A percentile compares a stretch with the other conserved stretches of the same genome.
These are phyloP conservation scores for Danaus plexippus DNA, from an alignment of 1,140 invertebrate genomes.

Conservation along the genomic window DNA sequence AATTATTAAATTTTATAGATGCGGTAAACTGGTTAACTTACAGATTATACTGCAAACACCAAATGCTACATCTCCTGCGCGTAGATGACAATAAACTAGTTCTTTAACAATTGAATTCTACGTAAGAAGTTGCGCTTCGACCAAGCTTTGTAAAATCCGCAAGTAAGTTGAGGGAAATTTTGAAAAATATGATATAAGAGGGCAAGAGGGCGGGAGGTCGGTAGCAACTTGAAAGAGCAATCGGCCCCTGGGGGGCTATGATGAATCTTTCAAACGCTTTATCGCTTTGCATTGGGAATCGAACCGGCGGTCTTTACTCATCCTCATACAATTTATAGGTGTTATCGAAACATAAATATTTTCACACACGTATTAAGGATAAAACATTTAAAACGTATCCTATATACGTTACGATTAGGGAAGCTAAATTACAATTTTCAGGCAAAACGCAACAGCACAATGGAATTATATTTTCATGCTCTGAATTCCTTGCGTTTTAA, in stretches of 20 bases:
- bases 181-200: constrained; percentile 56
- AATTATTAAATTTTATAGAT: too few relatives aligned
- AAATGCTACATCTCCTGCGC: too few relatives aligned
- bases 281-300: constrained; percentile 58
- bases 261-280: constrained; percentile 65
- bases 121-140: constrained; percentile 30
- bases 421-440: too few relatives aligned
- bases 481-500: constrained; percentile 1
- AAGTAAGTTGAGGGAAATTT: constrained; percentile 47
- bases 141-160: constrained; percentile 31
- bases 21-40: too few relatives aligned
- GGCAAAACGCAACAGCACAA: too few relatives aligned
- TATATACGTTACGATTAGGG: too few relatives aligned
- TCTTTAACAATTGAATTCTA: constrained; percentile 33
- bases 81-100: too few relatives aligned
- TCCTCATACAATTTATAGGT: constrained; percentile 21
- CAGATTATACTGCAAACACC: too few relatives aligned
- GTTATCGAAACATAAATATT: constrained; percentile 18
- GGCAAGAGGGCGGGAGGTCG: constrained; percentile 39
- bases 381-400: not conserved
- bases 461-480: too few relatives aligned
- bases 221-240: constrained; percentile 56
- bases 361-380: constrained; percentile 8
- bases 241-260: constrained; percentile 48
- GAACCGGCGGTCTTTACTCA: constrained; percentile 33